Conservation (phyloP, 2,113 vertebrate genomes). For the Aegithalos caudatus region DNA sequence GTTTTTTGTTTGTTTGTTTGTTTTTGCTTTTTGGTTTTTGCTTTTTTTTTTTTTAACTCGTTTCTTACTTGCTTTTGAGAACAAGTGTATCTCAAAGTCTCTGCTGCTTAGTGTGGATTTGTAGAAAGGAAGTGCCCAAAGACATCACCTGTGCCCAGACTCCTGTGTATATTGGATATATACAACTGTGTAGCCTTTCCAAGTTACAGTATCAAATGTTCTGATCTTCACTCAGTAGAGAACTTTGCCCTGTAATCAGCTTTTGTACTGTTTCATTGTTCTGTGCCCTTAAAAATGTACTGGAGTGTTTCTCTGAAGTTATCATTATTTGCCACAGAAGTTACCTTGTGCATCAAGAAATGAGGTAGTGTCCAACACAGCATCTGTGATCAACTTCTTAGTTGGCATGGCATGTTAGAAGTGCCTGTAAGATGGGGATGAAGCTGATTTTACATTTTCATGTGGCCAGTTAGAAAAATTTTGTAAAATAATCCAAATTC, state of each 20-base stretch:
- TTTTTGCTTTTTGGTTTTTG: too few species aligned
- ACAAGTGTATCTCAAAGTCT: background rate
- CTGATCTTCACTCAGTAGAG: background rate
- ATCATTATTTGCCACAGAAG: background rate
- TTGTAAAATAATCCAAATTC: background rate
- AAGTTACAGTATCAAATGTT: background rate
- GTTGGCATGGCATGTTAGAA: background rate
- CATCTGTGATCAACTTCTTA: background rate
- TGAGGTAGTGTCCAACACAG: background rate
- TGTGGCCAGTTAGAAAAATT: background rate
- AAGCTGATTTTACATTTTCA: background rate
- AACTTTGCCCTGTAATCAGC: background rate
- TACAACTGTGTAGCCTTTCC: background rate
- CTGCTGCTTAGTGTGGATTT: background rate
- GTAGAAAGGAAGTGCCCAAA: background rate
- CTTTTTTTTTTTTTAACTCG: background rate
- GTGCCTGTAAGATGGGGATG: background rate
- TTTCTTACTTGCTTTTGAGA: background rate
- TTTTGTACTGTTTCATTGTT: background rate
- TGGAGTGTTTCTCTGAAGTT: background rate
- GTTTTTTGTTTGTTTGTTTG: too few species aligned
- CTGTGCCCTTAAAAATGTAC: background rate
- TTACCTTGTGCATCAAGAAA: background rate
- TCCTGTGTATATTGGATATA: background rate
- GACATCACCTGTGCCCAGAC: accelerated